Percentiles rank a stretch among this genome's conserved stretches.
phyloP scores from a whole-genome alignment of 2,797 vertebrate genomes.

The Nasua narica region DNA sequence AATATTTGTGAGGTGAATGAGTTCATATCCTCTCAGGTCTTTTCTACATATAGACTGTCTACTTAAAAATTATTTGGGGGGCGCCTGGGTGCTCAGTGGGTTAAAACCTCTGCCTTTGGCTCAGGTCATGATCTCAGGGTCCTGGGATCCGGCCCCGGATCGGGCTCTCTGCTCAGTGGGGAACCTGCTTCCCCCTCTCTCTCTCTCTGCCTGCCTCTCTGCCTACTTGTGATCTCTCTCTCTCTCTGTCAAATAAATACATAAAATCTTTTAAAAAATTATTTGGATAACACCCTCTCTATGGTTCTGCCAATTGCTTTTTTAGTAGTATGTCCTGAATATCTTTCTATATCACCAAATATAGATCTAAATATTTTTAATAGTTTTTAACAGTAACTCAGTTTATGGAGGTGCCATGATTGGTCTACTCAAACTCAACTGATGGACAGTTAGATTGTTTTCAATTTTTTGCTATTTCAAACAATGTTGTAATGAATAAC shows the following conservation, averaged over 20 bases:
- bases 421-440: slow-evolving; percentile 40
- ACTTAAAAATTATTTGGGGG: neutral
- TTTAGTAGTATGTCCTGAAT: neutral
- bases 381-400: neutral
- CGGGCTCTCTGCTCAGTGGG: too few relatives aligned
- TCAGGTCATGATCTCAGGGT: too few relatives aligned
- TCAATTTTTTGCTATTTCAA: slow-evolving; percentile 35
- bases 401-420: neutral
- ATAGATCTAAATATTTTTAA: neutral
- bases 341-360: neutral
- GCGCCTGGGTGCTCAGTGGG: too few relatives aligned
- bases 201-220: too few relatives aligned
- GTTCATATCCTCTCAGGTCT: neutral
- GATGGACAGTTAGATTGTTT: neutral
- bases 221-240: too few relatives aligned
- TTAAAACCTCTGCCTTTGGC: too few relatives aligned
- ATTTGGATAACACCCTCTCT: neutral
- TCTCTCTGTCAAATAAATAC: too few relatives aligned
- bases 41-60: neutral
- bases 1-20: neutral
- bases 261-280: too few relatives aligned
- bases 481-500: neutral
- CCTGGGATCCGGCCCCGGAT: too few relatives aligned
- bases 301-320: neutral
- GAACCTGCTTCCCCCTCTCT: too few relatives aligned